A percentile compares a stretch with the other conserved stretches of the same genome.
phyloP scores from a whole-genome alignment of 1,140 invertebrate genomes.

The Orius laevigatus region DNA sequence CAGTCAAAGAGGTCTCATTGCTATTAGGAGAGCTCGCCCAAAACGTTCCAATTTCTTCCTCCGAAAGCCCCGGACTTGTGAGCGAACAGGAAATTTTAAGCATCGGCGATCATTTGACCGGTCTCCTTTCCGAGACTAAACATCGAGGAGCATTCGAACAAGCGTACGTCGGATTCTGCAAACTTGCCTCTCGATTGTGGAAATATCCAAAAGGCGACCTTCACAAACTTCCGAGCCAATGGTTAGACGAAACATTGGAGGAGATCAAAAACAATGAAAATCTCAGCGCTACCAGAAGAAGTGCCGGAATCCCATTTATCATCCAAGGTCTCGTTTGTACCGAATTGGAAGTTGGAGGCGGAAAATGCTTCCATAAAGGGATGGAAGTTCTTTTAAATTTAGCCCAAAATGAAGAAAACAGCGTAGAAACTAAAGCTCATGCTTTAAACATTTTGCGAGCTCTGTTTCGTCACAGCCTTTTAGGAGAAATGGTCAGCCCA shows the following conservation, averaged over 20 bases:
- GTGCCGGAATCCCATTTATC: conserved; percentile 82
- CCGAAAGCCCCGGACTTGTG: conserved; percentile 16
- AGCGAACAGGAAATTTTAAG: conserved; percentile 29
- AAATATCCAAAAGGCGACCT: conserved; percentile 32
- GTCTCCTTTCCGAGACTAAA: conserved; percentile 61
- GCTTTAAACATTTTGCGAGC: conserved; percentile 71
- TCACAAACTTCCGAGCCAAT: conserved; percentile 45
- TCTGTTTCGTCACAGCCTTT: conserved; percentile 54
- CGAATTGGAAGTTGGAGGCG: conserved; percentile 38
- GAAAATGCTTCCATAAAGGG: conserved; percentile 39
- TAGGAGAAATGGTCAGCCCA: conserved; percentile 52
- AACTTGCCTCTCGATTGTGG: conserved; percentile 52
- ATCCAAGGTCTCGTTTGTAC: conserved; percentile 59
- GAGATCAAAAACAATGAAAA: conserved; percentile 35
- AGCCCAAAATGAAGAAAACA: conserved; percentile 22
- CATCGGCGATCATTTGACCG: conserved; percentile 56
- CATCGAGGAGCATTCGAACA: conserved; percentile 93
- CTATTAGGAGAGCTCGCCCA: conserved; percentile 37
- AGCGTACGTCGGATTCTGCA: conserved; percentile 74
- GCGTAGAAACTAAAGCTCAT: conserved; percentile 49
- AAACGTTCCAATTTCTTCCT: conserved; percentile 24
- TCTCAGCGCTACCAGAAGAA: conserved; percentile 68
- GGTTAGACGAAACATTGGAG: conserved; percentile 49
- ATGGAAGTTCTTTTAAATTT: conserved; percentile 40
- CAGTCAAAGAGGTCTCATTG: conserved; percentile 51